Evolutionary conservation across 2,797 vertebrate species (phyloP).

Genomic region (Ambastaia sidthimunki): DNA sequence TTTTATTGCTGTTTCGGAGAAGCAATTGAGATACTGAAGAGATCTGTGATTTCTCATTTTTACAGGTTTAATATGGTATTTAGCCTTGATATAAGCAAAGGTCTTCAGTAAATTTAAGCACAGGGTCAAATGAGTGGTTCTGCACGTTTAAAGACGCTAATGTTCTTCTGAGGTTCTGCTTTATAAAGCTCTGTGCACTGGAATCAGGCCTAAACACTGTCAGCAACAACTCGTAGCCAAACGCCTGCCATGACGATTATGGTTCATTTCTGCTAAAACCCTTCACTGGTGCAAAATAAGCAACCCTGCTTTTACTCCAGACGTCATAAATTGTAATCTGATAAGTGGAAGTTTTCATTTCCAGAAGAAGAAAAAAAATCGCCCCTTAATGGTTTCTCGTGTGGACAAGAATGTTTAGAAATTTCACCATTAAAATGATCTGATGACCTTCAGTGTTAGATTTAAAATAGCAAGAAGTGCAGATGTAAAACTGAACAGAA

Average conservation of each 20-base stretch:
- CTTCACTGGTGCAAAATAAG: conserved; percentile 59
- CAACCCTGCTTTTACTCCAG: conserved; percentile 46
- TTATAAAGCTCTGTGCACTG: not conserved
- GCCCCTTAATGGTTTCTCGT: conserved; percentile 43
- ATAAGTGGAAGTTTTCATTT: conserved; percentile 54
- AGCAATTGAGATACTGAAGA: no score
- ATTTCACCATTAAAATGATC: conserved; percentile 11
- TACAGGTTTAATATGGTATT: no score
- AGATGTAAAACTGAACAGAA: conserved; percentile 11
- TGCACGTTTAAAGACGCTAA: not conserved
- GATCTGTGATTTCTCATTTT: not conserved
- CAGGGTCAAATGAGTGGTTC: not conserved
- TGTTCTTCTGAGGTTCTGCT: not conserved
- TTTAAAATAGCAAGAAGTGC: not conserved
- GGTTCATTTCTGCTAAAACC: conserved; percentile 57
- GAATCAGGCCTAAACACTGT: conserved; percentile 42
- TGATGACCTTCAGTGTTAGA: conserved; percentile 11
- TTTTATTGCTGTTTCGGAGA: no score
- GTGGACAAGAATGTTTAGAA: conserved; percentile 49
- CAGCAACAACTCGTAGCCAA: conserved; percentile 56
- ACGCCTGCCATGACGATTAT: conserved; percentile 60
- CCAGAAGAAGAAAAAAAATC: conserved; percentile 17
- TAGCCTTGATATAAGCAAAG: no score
- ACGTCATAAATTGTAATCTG: conserved; percentile 52
- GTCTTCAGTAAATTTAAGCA: not conserved